A percentile compares a stretch with the other conserved stretches of the same genome.
phyloP scores from a whole-genome alignment of 2,113 vertebrate genomes.

The Scalopus aquaticus region DNA sequence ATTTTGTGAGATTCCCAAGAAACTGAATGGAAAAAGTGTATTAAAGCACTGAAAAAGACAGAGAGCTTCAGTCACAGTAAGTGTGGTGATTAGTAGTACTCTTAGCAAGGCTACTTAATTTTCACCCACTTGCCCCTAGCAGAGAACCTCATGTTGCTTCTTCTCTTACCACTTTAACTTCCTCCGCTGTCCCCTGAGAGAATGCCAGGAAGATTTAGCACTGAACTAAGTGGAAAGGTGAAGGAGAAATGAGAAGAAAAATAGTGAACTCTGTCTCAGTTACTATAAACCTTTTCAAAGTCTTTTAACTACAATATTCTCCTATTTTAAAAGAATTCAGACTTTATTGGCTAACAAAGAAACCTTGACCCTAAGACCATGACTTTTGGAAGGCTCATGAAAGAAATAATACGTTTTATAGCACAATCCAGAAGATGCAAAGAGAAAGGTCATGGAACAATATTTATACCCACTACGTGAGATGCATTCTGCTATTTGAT shows the following conservation, averaged over 20 bases:
- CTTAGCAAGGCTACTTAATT: not conserved
- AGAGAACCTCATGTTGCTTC: not conserved
- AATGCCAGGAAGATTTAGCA: not conserved
- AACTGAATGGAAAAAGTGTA: not conserved
- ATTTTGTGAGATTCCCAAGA: not conserved
- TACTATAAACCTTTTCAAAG: not conserved
- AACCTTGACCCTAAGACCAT: not conserved
- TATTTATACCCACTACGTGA: not conserved
- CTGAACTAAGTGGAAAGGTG: not conserved
- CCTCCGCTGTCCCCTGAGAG: not conserved
- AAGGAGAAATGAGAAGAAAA: not conserved
- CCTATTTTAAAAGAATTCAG: not conserved
- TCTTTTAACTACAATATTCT: not conserved
- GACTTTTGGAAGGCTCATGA: constrained; percentile 8
- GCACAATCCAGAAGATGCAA: not conserved
- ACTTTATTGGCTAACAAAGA: not conserved
- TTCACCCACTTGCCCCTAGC: not conserved
- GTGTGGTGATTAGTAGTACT: not conserved
- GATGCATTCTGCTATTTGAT: not conserved
- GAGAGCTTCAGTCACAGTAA: not conserved
- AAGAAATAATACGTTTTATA: constrained; percentile 17
- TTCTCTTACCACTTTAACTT: not conserved
- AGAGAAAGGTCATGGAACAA: not conserved
- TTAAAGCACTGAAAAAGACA: not conserved
- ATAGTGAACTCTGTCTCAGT: not conserved